phyloP scores from a whole-genome alignment of 2,888 invertebrate species.

The Onthophagus sagittarius region DNA sequence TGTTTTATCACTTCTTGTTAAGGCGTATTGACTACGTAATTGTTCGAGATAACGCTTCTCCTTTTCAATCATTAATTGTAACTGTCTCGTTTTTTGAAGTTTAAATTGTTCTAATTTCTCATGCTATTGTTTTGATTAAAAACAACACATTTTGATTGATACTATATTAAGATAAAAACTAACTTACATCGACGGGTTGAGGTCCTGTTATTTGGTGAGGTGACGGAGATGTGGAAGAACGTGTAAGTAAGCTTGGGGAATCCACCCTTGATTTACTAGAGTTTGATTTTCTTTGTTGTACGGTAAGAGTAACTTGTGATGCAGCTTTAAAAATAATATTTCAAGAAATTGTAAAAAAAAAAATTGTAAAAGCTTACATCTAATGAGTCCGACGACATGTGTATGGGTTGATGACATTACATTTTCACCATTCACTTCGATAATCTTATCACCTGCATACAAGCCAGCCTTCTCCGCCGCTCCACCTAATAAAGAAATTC shows the following conservation, averaged over 20 bases:
- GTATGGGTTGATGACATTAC: conserved; percentile 90
- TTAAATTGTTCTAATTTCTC: conserved; percentile 83
- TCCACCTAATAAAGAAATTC: conserved; percentile 62
- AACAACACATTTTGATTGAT: background rate
- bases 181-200: conserved; percentile 83
- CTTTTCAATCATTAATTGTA: conserved; percentile 85
- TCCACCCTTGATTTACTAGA: conserved; percentile 43
- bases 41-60: conserved; percentile 79
- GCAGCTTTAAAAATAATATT: conserved; percentile 51
- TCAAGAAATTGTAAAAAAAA: background rate
- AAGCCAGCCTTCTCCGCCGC: conserved; percentile 92
- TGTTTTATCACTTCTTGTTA: conserved; percentile 48
- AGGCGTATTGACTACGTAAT: conserved; percentile 64
- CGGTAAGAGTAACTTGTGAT: conserved; percentile 65
- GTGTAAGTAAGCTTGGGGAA: conserved; percentile 50
- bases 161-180: background rate
- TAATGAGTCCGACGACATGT: conserved; percentile 92
- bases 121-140: conserved; percentile 55
- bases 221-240: conserved; percentile 47
- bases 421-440: conserved; percentile 89
- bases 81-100: conserved; percentile 76
- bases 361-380: conserved; percentile 61
- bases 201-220: conserved; percentile 73
- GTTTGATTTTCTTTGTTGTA: conserved; percentile 55
- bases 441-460: conserved; percentile 87